Percentiles rank a stretch among this genome's conserved stretches.
Conservation (phyloP, 2,113 vertebrate genomes). For the Puffinus mauretanicus region DNA sequence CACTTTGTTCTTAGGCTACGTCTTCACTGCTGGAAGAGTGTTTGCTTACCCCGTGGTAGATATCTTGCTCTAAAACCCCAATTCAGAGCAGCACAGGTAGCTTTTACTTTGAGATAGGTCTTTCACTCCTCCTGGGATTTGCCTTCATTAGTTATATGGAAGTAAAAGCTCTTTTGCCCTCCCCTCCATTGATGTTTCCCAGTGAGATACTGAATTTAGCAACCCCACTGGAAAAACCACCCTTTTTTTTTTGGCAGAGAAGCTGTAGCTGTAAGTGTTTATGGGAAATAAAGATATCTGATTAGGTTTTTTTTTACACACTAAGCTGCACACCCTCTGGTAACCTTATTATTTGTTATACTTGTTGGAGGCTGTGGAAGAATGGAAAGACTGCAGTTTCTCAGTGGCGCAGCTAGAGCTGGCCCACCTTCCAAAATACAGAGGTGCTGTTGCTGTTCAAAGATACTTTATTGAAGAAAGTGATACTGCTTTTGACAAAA, state of each 20-base stretch:
- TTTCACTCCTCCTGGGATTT: neutral
- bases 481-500: constrained; percentile 2
- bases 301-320: neutral
- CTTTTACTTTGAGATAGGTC: neutral
- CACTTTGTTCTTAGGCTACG: neutral
- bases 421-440: neutral
- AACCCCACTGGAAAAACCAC: neutral
- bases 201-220: constrained; percentile 30
- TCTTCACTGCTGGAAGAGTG: neutral
- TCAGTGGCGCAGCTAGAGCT: neutral
- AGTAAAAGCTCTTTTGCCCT: neutral
- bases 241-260: neutral
- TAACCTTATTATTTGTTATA: constrained; percentile 22
- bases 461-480: constrained; percentile 1
- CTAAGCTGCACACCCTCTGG: constrained; percentile 4
- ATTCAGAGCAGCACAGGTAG: neutral
- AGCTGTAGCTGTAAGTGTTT: constrained; percentile 29
- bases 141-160: neutral
- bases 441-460: neutral
- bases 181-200: neutral
- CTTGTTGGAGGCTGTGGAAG: neutral
- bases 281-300: constrained; percentile 30
- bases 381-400: neutral
- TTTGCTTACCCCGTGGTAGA: neutral
- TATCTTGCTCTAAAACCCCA: neutral